Base-by-base conservation (phyloP, 2,888 invertebrate species). In the Melikaiella ostensackeni region DNA sequence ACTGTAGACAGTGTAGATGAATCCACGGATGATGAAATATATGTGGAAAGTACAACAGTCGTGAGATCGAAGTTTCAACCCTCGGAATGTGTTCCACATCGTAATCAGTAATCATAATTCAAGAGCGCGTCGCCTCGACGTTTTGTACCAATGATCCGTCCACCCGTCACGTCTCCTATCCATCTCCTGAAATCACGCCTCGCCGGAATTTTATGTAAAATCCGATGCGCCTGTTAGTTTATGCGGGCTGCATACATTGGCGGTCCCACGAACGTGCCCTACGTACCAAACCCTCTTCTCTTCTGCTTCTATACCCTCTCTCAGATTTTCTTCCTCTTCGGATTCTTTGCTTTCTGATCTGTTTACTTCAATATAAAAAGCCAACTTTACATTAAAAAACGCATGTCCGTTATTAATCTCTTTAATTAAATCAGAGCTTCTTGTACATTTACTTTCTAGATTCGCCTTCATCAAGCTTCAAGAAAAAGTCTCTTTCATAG, bases 181-280 rank as follows among this genome's bases (percentile, higher is more conserved):
- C 88, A 87, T 88, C 88, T 87, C 85, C 82, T 84, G 86, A 88
- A 89, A 89, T 90, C 89, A 86, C 89, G 86, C 85, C 86, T 85
- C 84, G 83, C 82, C 85, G 84, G 88, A 89, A 90, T 91, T 90
- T 91, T 90, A 91, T 91, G 90, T 89, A 90, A 91, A 91, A 91
- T 90, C 90, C 89, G 88, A 91, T 91, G 90, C 89, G 89, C 87
- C 91, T 89, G 91, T 91, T 91, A 91, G 89, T 89, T 91, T 91
- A 91, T 91, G 91, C 91, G 90, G 89, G 86, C 87, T 86, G 91
- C 91, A 91, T 91, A 91, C 91, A 90, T 91, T 88, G 90, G 85
- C 84, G 88, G 87, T 88, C 87, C 88, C 88, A 86, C 87, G 89
- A 81, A 91, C 91, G 91, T 91, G 91, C 86, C 86, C 86, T 84